These are phyloP conservation scores for Eupeodes latifasciatus DNA, from an alignment of 2,888 invertebrate genomes.

Conservation along the genomic window DNA sequence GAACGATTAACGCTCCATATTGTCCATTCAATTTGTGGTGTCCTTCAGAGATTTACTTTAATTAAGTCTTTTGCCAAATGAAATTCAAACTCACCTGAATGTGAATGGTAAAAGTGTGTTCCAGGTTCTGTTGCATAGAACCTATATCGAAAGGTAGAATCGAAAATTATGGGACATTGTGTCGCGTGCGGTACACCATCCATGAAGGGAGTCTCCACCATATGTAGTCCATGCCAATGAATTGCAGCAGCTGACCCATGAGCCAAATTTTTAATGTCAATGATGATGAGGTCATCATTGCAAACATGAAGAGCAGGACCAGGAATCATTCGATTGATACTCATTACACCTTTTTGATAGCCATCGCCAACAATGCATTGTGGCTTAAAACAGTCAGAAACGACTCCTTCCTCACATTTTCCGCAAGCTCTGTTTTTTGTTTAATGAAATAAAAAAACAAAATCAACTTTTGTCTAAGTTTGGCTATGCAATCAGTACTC, in stretches of 20 bases:
- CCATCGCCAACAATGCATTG: conserved; percentile 85
- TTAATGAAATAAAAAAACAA: conserved; percentile 17
- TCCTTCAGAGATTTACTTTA: conserved; percentile 83
- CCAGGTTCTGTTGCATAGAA: conserved; percentile 89
- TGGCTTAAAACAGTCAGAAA: conserved; percentile 83
- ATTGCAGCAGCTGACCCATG: conserved; percentile 91
- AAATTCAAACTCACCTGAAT: conserved; percentile 84
- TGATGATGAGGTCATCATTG: conserved; percentile 90
- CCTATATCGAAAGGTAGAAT: conserved; percentile 84
- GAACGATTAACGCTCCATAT: conserved; percentile 90
- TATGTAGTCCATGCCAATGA: conserved; percentile 95
- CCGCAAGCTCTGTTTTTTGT: conserved; percentile 83
- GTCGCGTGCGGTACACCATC: conserved; percentile 93
- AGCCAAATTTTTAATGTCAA: conserved; percentile 91
- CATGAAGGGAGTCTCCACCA: conserved; percentile 90
- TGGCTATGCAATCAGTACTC: conserved; percentile 73
- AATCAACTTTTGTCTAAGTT: not conserved
- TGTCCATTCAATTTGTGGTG: conserved; percentile 91
- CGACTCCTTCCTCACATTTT: conserved; percentile 82
- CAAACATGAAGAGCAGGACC: conserved; percentile 88
- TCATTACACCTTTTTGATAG: conserved; percentile 83
- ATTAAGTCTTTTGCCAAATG: not conserved
- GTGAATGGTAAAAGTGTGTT: conserved; percentile 92
- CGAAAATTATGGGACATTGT: conserved; percentile 91
- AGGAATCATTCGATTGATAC: conserved; percentile 85